Evolutionary conservation across 2,797 vertebrate species (phyloP).

Genomic region (Sebastes ruberrimus): DNA sequence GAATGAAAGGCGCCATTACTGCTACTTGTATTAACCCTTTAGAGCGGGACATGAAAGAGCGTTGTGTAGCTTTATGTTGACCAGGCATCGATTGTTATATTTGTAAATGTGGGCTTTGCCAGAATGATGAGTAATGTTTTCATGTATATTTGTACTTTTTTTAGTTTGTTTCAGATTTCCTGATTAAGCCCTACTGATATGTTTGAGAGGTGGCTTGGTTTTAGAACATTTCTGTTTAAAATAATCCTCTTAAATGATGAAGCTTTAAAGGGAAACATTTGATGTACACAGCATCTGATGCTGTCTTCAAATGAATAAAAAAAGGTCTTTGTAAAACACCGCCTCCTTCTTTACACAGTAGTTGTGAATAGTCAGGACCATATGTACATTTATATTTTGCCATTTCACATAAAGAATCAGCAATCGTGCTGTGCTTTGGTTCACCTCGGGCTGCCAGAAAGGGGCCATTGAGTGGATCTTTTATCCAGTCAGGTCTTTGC

Average conservation of each 20-base stretch:
- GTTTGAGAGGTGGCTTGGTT: conserved; percentile 21
- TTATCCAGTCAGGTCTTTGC: conserved; percentile 31
- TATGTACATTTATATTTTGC: background rate
- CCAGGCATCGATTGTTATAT: background rate
- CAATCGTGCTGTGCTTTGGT: background rate
- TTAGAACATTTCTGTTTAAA: conserved; percentile 35
- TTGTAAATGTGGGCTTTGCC: conserved; percentile 18
- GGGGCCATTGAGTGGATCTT: background rate
- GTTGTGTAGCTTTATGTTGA: background rate
- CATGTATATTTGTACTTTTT: conserved; percentile 4
- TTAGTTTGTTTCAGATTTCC: conserved; percentile 7
- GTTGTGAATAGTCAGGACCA: background rate
- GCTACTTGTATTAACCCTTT: background rate
- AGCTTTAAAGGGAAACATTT: background rate
- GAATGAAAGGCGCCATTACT: background rate
- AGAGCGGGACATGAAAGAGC: background rate
- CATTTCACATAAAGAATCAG: background rate
- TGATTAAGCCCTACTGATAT: conserved; percentile 9
- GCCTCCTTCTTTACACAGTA: background rate
- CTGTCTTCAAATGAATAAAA: conserved; percentile 32
- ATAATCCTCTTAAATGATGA: background rate
- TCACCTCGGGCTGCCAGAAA: background rate
- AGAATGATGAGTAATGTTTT: background rate
- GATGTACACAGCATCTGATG: background rate
- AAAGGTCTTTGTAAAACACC: background rate